Conservation (phyloP, 2,888 invertebrate genomes). For the Thereva unica region DNA sequence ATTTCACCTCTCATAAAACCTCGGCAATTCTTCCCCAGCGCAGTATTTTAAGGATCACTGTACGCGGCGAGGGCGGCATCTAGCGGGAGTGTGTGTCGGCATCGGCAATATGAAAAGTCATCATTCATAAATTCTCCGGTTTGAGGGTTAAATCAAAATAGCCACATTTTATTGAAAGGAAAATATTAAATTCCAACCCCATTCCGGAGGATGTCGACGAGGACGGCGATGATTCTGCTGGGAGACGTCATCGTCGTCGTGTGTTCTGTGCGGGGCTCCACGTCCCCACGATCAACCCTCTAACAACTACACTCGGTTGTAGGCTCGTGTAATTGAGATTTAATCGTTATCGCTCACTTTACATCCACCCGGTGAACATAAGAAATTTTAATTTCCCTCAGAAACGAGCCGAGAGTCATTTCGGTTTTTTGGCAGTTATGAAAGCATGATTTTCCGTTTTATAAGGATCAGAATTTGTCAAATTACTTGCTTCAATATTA, state of each 20-base stretch:
- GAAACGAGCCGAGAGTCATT: not conserved
- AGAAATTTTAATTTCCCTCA: conserved; percentile 11
- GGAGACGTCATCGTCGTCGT: no score
- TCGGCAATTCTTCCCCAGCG: no score
- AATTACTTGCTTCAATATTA: not conserved
- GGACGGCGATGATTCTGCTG: no score
- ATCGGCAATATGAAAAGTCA: conserved; percentile 5
- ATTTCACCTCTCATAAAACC: no score
- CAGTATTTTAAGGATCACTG: no score
- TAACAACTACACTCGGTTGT: no score
- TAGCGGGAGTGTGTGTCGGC: no score
- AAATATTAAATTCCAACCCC: conserved; percentile 8
- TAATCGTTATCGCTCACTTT: conserved; percentile 20
- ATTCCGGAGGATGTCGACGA: no score
- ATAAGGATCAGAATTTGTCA: conserved; percentile 6
- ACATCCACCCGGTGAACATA: conserved; percentile 2
- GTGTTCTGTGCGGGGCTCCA: no score
- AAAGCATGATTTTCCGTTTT: conserved; percentile 7
- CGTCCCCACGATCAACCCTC: not conserved
- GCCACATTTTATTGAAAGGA: conserved; percentile 12
- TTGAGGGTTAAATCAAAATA: conserved; percentile 9
- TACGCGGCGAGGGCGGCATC: no score
- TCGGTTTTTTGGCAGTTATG: not conserved
- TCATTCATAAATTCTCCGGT: not conserved
- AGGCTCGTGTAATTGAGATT: not conserved